A percentile compares a stretch with the other conserved stretches of the same genome.
These are phyloP conservation scores for Lepus townsendii DNA, from an alignment of 2,797 vertebrate genomes.

Conservation along the genomic window DNA sequence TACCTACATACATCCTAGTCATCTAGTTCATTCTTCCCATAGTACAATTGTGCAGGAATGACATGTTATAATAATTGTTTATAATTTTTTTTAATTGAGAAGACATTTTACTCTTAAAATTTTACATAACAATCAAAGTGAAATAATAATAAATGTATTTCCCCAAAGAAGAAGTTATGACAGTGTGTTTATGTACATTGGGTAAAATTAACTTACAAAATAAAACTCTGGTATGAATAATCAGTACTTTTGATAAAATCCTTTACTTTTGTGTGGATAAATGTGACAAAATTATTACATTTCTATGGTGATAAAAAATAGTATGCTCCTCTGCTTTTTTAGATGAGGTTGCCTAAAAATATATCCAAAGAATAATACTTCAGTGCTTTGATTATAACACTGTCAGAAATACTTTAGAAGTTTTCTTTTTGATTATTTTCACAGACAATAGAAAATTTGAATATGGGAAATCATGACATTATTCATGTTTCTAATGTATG, in stretches of 20 bases:
- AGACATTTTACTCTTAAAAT: conserved; percentile 2
- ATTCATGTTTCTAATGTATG: not conserved
- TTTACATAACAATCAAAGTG: conserved; percentile 9
- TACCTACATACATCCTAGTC: not conserved
- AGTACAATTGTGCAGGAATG: not conserved
- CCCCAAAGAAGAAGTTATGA: not conserved
- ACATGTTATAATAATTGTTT: not conserved
- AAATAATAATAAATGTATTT: not conserved
- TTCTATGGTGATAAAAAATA: not conserved
- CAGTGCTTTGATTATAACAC: not conserved
- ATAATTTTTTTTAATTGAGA: not conserved
- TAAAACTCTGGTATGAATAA: not conserved
- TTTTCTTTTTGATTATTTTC: not conserved
- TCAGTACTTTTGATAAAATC: not conserved
- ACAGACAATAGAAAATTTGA: not conserved
- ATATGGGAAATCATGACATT: not conserved
- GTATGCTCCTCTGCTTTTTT: not conserved
- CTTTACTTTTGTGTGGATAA: not conserved
- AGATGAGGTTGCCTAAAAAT: not conserved
- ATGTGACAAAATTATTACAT: not conserved
- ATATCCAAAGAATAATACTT: not conserved
- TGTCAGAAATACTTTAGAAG: not conserved
- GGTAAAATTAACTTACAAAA: not conserved
- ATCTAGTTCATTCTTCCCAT: not conserved
- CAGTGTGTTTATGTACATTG: not conserved